Percentiles rank a stretch among this genome's conserved stretches.
phyloP scores from a whole-genome alignment of 1,140 invertebrate species.

The Cyclina sinensis region DNA sequence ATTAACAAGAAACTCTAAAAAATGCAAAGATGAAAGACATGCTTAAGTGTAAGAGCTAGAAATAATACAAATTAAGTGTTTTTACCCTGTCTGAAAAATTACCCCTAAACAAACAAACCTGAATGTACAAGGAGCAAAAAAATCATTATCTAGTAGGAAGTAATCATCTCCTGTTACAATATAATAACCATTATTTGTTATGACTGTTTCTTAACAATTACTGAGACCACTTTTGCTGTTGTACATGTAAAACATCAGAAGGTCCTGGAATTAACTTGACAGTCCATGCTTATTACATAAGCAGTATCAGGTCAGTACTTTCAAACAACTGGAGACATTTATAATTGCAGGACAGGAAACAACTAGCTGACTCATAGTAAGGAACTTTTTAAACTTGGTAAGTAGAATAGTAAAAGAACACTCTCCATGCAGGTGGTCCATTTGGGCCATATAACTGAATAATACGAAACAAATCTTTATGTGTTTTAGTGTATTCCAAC shows the following conservation, averaged over 20 bases:
- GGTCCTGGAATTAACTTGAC: too few species aligned
- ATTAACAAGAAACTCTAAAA: slow-evolving; percentile 42
- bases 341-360: too few species aligned
- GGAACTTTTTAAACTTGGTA: too few species aligned
- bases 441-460: background rate
- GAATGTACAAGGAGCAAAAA: background rate
- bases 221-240: too few species aligned
- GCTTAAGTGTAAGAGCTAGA: background rate
- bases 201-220: background rate
- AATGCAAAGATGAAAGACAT: slow-evolving; percentile 49
- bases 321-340: too few species aligned
- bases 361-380: too few species aligned
- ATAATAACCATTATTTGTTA: background rate
- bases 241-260: too few species aligned
- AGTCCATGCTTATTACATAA: too few species aligned
- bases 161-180: background rate
- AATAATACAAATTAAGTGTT: slow-evolving; percentile 44
- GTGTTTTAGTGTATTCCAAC: background rate
- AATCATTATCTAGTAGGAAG: background rate
- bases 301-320: too few species aligned
- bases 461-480: background rate
- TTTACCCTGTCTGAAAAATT: slow-evolving; percentile 26
- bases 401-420: too few species aligned
- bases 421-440: slow-evolving; percentile 28
- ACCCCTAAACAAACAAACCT: slow-evolving; percentile 17